Evolutionary conservation across 2,113 vertebrate species (phyloP).

Genomic region (Plestiodon gilberti): DNA sequence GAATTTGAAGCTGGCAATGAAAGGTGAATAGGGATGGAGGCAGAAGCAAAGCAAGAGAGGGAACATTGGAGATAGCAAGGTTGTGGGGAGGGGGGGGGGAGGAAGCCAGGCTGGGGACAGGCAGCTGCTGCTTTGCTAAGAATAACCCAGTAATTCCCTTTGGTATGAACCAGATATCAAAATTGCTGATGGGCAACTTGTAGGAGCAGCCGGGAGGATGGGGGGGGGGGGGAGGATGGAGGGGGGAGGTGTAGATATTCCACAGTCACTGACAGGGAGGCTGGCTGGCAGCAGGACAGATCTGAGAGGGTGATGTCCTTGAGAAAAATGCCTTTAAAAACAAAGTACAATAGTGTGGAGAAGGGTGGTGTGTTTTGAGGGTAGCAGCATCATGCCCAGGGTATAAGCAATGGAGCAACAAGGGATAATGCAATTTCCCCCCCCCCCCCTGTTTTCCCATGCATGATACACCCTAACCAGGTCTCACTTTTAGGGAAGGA

Average conservation of each 20-base stretch:
- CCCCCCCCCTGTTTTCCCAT: neutral
- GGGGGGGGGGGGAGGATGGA: neutral
- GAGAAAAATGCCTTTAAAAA: neutral
- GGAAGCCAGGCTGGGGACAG: conserved; percentile 17
- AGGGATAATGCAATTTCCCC: too few species aligned
- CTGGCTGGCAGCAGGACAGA: neutral
- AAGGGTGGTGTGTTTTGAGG: neutral
- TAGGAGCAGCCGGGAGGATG: conserved; percentile 25
- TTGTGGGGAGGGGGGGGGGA: neutral
- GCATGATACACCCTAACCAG: neutral
- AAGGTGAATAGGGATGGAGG: neutral
- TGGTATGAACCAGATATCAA: conserved; percentile 40
- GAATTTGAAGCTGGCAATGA: neutral
- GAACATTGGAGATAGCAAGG: neutral
- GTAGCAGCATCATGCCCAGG: neutral
- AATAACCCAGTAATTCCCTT: conserved; percentile 45
- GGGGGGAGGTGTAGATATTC: neutral
- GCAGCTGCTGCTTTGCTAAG: conserved; percentile 48
- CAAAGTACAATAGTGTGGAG: neutral
- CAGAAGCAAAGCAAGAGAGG: conserved; percentile 5
- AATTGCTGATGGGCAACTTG: conserved; percentile 34
- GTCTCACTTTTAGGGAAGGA: neutral
- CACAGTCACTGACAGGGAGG: neutral
- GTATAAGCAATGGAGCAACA: neutral
- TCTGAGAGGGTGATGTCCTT: neutral